Base-by-base conservation (phyloP, 2,888 invertebrate genomes). In the Mythimna pallens region DNA sequence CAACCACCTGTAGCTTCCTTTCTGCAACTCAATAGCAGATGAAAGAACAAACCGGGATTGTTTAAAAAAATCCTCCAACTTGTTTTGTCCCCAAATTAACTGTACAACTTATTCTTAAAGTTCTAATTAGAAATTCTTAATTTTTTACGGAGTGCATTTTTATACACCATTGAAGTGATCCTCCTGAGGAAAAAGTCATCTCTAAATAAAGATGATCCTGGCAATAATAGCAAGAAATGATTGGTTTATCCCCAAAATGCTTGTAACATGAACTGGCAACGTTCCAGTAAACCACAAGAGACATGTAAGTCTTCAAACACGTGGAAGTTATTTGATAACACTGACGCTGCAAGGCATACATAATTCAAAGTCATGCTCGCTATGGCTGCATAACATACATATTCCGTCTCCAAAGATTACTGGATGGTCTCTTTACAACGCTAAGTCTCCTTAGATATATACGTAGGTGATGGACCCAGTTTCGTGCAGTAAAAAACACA, bases 1-100 rank as follows among this genome's bases (percentile, higher is more conserved):
- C n/a, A 17, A 14, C 47, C 73, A 72, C 30, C 73, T 55, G 80
- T 71, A 47, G 54, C 43, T 47, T 72, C 43, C 54, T 22, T 55
- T 12, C 54, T 54, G 36, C 8, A 72, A 61, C 36, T 36, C 43
- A 78, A 8, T 14, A 14, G 54, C 10, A 8, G 52, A 36, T 59
- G 1, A 30, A 22, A 43, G 50, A 12, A 0, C 40, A 17, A 3
- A 34, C n/a, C 43, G 30, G 58, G 40, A 69, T 17, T 57, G 4
- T 40, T 40, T 30, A 20, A 78, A 57, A 30, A 17, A 20, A 20
- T 30, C 1, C 5, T 10, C 2, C 1, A 22, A 47, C 10, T 25
- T 22, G 6, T 50, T 36, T 25, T 2, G 14, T 12, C 7, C 10
- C 10, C 1, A 36, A 43, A 47, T 43, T 20, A 54, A 2, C 1